Evolutionary conservation across 1,140 invertebrate species (phyloP).

Genomic region (Zaprionus inermis): DNA sequence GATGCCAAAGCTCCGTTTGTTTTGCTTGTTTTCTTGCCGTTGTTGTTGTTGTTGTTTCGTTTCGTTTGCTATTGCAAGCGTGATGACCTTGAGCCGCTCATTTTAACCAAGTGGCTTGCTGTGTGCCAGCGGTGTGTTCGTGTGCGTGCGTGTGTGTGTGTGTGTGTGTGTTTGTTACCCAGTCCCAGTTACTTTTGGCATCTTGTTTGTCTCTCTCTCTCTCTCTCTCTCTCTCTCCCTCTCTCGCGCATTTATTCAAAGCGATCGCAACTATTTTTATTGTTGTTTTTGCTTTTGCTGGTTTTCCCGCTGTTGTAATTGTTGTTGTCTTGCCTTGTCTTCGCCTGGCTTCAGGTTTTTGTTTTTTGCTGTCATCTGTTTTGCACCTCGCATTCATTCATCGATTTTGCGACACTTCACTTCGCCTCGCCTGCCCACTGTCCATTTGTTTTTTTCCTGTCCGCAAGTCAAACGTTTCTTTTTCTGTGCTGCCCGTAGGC

Average conservation of each 20-base stretch:
- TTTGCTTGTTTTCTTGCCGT: not conserved
- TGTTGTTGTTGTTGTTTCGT: conserved; percentile 26
- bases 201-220: conserved; percentile 31
- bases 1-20: conserved; percentile 47
- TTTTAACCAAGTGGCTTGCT: conserved; percentile 73
- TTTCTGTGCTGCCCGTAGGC: not conserved
- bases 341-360: not conserved
- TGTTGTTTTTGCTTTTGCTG: conserved; percentile 25
- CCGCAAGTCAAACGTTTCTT: not conserved
- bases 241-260: conserved; percentile 33
- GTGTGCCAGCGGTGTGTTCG: conserved; percentile 29
- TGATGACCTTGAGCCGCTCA: conserved; percentile 82
- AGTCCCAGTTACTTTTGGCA: conserved; percentile 79
- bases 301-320: not conserved
- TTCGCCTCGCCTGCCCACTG: not conserved
- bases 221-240: not conserved
- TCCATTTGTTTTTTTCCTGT: not conserved
- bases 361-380: conserved; percentile 32
- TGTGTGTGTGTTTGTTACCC: conserved; percentile 44
- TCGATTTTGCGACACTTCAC: conserved; percentile 38
- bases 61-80: conserved; percentile 75
- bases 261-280: conserved; percentile 39
- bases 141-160: conserved; percentile 12
- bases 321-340: conserved; percentile 19
- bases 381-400: conserved; percentile 43